These are phyloP conservation scores for Melitaea cinxia DNA, from an alignment of 1,140 invertebrate species.

Conservation along the genomic window DNA sequence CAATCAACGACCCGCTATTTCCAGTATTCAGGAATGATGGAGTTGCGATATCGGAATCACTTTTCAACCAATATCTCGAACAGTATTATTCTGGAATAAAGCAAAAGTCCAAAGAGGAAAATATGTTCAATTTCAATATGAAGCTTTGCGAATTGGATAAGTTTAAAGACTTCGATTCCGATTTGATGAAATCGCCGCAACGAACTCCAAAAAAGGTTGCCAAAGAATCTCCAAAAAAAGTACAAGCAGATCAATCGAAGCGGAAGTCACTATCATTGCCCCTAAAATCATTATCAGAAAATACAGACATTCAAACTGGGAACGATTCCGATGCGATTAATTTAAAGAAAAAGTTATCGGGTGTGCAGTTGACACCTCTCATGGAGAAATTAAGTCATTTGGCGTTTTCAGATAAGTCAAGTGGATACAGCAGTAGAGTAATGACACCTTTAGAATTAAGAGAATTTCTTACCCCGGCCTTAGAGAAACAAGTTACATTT, in stretches of 20 bases:
- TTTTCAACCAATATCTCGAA: constrained; percentile 87
- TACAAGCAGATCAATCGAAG: constrained; percentile 72
- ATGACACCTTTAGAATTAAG: constrained; percentile 85
- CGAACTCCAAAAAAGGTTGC: constrained; percentile 64
- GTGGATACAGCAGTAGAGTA: constrained; percentile 86
- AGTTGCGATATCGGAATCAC: constrained; percentile 85
- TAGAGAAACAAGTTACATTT: constrained; percentile 67
- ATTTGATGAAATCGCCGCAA: constrained; percentile 69
- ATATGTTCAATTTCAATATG: constrained; percentile 76
- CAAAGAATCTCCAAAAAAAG: constrained; percentile 64
- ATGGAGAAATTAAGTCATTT: constrained; percentile 91
- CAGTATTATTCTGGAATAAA: constrained; percentile 82
- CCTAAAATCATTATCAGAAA: constrained; percentile 84
- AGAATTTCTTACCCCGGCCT: constrained; percentile 77
- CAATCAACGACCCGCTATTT: constrained; percentile 89
- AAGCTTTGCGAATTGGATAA: constrained; percentile 69
- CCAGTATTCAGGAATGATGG: constrained; percentile 89
- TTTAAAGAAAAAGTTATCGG: constrained; percentile 80
- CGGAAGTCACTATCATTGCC: constrained; percentile 87
- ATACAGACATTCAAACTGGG: constrained; percentile 75
- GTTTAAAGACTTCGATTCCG: constrained; percentile 79
- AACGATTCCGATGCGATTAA: constrained; percentile 70
- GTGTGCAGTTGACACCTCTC: constrained; percentile 89
- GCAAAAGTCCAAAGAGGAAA: constrained; percentile 77
- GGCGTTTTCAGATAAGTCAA: constrained; percentile 86